Evolutionary conservation across 2,113 vertebrate genomes (phyloP).

Genomic region (Lipotes vexillifer): DNA sequence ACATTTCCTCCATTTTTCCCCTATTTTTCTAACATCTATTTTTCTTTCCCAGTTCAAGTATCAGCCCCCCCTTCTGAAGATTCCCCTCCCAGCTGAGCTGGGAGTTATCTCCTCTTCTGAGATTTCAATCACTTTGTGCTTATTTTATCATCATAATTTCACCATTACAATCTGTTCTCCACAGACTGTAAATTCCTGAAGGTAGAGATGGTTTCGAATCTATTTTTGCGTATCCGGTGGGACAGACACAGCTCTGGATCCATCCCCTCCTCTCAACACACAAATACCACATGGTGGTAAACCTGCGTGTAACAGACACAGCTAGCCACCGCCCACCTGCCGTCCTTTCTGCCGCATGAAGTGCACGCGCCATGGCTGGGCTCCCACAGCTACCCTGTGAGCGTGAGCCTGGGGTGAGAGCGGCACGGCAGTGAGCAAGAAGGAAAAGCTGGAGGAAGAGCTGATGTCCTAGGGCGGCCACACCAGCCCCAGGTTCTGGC

Average conservation of each 20-base stretch:
- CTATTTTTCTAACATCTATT: background rate
- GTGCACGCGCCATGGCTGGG: background rate
- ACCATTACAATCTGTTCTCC: background rate
- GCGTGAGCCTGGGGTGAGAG: background rate
- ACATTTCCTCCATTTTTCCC: background rate
- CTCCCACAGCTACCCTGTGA: background rate
- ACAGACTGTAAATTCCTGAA: background rate
- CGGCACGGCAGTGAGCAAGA: background rate
- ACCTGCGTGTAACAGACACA: background rate
- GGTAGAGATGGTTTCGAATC: background rate
- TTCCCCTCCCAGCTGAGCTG: background rate
- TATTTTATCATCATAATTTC: background rate
- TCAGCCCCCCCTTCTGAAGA: background rate
- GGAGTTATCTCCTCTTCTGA: background rate
- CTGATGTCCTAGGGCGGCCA: background rate
- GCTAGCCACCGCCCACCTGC: background rate
- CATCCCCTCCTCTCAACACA: background rate
- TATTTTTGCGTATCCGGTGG: background rate
- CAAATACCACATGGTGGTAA: background rate
- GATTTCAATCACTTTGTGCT: background rate
- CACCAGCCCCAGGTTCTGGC: background rate
- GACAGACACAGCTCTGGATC: background rate
- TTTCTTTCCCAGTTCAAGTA: background rate
- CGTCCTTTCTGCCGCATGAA: background rate
- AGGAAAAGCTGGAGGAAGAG: background rate